These are phyloP conservation scores for Thalassophryne amazonica DNA, from an alignment of 2,797 vertebrate genomes.

Conservation along the genomic window DNA sequence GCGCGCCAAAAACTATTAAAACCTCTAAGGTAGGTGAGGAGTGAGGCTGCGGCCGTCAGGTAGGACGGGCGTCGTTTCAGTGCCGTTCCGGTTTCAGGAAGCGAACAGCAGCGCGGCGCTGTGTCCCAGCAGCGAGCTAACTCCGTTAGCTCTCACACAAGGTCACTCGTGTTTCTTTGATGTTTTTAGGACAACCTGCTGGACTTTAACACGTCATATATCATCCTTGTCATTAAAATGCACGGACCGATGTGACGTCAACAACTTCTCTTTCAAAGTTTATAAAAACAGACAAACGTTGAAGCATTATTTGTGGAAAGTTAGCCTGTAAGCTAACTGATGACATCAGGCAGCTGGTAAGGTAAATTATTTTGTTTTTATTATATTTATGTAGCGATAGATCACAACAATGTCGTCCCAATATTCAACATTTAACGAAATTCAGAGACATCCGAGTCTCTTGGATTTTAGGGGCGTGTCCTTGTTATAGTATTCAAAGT, in stretches of 20 bases:
- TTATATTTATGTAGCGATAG: too few species aligned
- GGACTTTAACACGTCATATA: fast-evolving
- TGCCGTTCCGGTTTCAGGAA: too few species aligned
- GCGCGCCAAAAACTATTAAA: constrained; percentile 50
- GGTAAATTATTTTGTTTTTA: too few species aligned
- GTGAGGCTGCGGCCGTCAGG: too few species aligned
- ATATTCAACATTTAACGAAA: too few species aligned
- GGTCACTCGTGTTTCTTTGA: constrained; percentile 57
- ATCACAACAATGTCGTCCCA: too few species aligned
- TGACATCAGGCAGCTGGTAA: neutral
- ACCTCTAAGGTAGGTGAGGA: constrained; percentile 55
- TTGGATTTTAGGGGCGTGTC: too few species aligned
- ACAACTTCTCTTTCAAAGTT: fast-evolving
- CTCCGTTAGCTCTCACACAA: constrained; percentile 47
- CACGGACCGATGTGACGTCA: fast-evolving
- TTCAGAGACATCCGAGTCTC: too few species aligned
- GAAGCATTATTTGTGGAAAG: fast-evolving
- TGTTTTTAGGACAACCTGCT: fast-evolving
- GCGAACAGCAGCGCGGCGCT: fast-evolving
- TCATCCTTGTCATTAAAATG: fast-evolving
- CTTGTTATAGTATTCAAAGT: too few species aligned
- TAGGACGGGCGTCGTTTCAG: too few species aligned
- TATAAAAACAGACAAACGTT: too few species aligned
- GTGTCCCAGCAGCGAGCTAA: neutral
- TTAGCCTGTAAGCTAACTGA: constrained; percentile 11